Conservation (phyloP, 2,113 vertebrate species). For the Murina feae region DNA sequence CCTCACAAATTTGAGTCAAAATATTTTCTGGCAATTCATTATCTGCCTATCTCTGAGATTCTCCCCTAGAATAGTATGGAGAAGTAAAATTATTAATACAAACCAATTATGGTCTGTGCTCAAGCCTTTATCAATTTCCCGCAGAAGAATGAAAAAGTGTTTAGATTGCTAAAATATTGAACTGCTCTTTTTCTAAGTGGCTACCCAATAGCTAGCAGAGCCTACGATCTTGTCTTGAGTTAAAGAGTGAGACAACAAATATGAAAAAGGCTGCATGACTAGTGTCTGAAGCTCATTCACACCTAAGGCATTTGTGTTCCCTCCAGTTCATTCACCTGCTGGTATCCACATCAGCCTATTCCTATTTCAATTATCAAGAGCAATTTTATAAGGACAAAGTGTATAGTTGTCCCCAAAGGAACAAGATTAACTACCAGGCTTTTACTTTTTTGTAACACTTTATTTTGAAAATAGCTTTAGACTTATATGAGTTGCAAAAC, state of each 20-base stretch:
- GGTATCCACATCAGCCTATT: not conserved
- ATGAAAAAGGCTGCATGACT: not conserved
- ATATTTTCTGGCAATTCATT: not conserved
- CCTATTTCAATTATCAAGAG: not conserved
- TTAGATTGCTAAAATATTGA: not conserved
- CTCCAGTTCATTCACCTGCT: not conserved
- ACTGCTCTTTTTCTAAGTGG: not conserved
- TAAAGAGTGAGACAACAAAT: not conserved
- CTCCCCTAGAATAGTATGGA: not conserved
- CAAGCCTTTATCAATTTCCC: not conserved
- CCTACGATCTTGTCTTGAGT: not conserved
- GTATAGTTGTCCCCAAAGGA: not conserved
- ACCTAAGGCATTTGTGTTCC: not conserved
- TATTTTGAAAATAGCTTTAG: not conserved
- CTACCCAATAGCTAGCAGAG: not conserved
- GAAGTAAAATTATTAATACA: not conserved
- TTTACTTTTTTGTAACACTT: not conserved
- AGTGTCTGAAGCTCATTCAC: not conserved
- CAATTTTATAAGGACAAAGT: not conserved
- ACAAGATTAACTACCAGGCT: not conserved
- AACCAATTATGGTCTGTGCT: not conserved
- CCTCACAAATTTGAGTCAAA: not conserved
- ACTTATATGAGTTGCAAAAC: not conserved
- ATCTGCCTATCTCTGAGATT: not conserved
- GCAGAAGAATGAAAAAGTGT: not conserved